phyloP scores from a whole-genome alignment of 2,113 vertebrate genomes.

The Anoplopoma fimbria region DNA sequence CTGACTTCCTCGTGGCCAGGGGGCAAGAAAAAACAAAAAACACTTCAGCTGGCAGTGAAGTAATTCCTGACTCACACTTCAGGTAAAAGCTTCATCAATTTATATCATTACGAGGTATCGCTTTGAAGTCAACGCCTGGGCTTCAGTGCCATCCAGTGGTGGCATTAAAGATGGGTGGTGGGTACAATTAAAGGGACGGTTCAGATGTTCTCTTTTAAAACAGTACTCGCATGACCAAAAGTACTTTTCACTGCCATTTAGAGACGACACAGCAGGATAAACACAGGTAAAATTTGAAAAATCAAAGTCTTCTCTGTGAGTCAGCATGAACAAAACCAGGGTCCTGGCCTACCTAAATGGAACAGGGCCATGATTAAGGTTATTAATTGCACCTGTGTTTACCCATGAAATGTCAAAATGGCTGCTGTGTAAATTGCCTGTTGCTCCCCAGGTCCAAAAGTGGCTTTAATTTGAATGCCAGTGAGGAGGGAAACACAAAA shows the following conservation, averaged over 20 bases:
- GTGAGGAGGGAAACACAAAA: not conserved
- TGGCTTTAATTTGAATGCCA: no score
- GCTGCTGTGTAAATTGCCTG: not conserved
- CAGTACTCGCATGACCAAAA: not conserved
- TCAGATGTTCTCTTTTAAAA: not conserved
- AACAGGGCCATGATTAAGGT: not conserved
- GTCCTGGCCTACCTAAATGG: not conserved
- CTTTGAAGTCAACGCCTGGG: slow-evolving; percentile 62
- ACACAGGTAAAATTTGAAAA: no score
- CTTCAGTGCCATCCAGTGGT: slow-evolving; percentile 83
- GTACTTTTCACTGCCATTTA: not conserved
- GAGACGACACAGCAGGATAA: not conserved
- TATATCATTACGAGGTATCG: slow-evolving; percentile 44
- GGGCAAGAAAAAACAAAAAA: slow-evolving; percentile 62
- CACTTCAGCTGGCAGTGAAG: slow-evolving; percentile 66
- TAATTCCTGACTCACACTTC: slow-evolving; percentile 70
- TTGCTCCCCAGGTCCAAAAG: no score
- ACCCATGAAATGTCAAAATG: not conserved
- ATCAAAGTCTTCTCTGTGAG: no score
- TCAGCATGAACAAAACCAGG: not conserved
- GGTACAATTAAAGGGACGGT: slow-evolving; percentile 22
- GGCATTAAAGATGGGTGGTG: no score
- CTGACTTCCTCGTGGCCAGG: slow-evolving; percentile 63
- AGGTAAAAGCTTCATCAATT: slow-evolving; percentile 72
- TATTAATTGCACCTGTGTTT: no score